A percentile compares a stretch with the other conserved stretches of the same genome.
phyloP scores from a whole-genome alignment of 92 coral and sea anemone species.

The Heliopora coerulea region DNA sequence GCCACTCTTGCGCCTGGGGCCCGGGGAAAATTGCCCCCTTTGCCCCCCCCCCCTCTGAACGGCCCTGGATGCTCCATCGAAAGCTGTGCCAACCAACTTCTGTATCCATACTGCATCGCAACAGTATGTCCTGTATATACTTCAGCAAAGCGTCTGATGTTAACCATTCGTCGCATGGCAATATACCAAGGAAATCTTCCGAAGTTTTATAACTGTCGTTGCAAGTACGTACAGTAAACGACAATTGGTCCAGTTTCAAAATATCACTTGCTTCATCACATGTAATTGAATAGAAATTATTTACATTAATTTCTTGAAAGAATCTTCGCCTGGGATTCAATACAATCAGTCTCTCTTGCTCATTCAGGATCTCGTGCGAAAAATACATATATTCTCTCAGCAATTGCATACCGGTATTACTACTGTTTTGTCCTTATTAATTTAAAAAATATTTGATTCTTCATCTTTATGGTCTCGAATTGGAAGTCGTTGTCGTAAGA shows the following conservation, averaged over 20 bases:
- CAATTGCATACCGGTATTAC: conserved; percentile 19
- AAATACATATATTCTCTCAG: conserved; percentile 25
- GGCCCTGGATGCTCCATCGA: no score
- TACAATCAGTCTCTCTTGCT: conserved; percentile 23
- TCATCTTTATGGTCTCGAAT: conserved; percentile 29
- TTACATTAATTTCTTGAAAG: conserved; percentile 27
- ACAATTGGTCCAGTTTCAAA: conserved; percentile 33
- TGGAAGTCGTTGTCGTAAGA: conserved; percentile 28
- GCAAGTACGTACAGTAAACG: conserved; percentile 37
- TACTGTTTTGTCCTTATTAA: conserved; percentile 33
- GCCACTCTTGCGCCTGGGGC: no score
- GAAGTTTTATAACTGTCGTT: conserved; percentile 8
- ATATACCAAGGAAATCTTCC: conserved; percentile 30
- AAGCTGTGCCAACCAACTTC: conserved; percentile 31
- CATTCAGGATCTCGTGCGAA: conserved; percentile 31
- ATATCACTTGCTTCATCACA: conserved; percentile 34
- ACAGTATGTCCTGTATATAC: conserved; percentile 28
- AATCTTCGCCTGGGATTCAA: conserved; percentile 12
- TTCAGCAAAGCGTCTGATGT: conserved; percentile 24
- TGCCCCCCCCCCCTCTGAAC: no score
- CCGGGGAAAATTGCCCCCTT: no score
- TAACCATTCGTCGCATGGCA: conserved; percentile 34
- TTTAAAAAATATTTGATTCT: conserved; percentile 24
- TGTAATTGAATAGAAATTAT: conserved; percentile 18
- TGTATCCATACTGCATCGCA: conserved; percentile 34